phyloP scores from a whole-genome alignment of 2,888 invertebrate species.

The Tanytarsus gracilentus region DNA sequence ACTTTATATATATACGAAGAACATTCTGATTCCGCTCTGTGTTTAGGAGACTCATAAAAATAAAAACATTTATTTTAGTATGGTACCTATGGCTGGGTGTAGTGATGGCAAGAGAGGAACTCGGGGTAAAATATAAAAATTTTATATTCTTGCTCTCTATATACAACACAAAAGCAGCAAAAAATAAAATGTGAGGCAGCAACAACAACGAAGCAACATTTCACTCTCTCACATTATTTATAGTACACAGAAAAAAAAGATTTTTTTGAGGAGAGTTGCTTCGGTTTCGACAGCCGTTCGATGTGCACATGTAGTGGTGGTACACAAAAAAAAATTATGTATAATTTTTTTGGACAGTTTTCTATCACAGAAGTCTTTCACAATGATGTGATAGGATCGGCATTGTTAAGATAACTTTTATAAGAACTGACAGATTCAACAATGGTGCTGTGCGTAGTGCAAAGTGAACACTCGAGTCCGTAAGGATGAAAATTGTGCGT shows the following conservation, averaged over 20 bases:
- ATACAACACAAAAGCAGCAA: slow-evolving; percentile 1
- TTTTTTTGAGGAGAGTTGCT: not conserved
- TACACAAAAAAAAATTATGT: slow-evolving; percentile 18
- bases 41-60: not conserved
- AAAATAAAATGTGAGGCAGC: not conserved
- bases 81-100: not conserved
- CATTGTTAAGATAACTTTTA: slow-evolving; percentile 29
- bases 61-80: slow-evolving; percentile 10
- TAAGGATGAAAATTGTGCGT: too few species aligned
- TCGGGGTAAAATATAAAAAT: slow-evolving; percentile 8
- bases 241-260: not conserved
- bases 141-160: not conserved
- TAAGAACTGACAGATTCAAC: not conserved
- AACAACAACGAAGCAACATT: slow-evolving; percentile 8
- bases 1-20: not conserved
- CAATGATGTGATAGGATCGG: slow-evolving; percentile 39
- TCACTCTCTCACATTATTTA: slow-evolving; percentile 8
- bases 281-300: not conserved
- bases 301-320: slow-evolving; percentile 6
- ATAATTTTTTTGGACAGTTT: slow-evolving; percentile 41
- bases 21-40: not conserved
- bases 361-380: slow-evolving; percentile 43
- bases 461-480: too few species aligned
- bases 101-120: not conserved
- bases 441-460: too few species aligned